A percentile compares a stretch with the other conserved stretches of the same genome.
phyloP scores from a whole-genome alignment of 2,888 invertebrate genomes.

The Caenorhabditis japonica region DNA sequence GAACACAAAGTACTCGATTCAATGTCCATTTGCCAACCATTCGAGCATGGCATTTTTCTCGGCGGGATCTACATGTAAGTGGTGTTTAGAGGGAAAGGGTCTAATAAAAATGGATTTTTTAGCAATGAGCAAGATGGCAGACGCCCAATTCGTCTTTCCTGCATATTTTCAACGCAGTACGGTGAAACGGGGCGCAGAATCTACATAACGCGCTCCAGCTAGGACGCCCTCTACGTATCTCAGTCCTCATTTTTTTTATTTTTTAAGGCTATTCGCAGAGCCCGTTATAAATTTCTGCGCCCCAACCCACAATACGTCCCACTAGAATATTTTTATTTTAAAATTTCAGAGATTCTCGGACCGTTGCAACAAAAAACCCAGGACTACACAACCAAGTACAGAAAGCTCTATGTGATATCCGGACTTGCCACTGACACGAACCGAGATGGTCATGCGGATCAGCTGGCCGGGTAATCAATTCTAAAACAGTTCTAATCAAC shows the following conservation, averaged over 20 bases:
- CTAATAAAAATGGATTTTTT: not conserved
- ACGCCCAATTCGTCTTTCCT: conserved; percentile 21
- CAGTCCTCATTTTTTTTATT: not conserved
- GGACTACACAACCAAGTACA: conserved; percentile 38
- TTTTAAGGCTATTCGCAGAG: too few species aligned
- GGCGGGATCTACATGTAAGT: conserved; percentile 13
- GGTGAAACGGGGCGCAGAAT: too few species aligned
- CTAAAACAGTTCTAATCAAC: not conserved
- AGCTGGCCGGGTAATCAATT: not conserved
- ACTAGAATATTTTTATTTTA: too few species aligned
- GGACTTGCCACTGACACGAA: conserved; percentile 43
- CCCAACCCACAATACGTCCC: too few species aligned
- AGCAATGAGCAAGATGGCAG: conserved; percentile 33
- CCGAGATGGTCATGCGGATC: not conserved
- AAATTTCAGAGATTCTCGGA: conserved; percentile 21
- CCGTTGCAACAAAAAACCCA: conserved; percentile 23
- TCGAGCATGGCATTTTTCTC: conserved; percentile 8
- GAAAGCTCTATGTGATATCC: conserved; percentile 37
- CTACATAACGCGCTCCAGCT: conserved; percentile 9
- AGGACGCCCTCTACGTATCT: conserved; percentile 20
- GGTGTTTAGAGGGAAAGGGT: not conserved
- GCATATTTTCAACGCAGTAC: not conserved
- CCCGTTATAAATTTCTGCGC: too few species aligned
- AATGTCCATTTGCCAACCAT: conserved; percentile 2
- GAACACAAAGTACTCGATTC: conserved; percentile 24